A percentile compares a stretch with the other conserved stretches of the same genome.
Conservation (phyloP, 2,113 vertebrate genomes). For the Montifringilla adamsi region DNA sequence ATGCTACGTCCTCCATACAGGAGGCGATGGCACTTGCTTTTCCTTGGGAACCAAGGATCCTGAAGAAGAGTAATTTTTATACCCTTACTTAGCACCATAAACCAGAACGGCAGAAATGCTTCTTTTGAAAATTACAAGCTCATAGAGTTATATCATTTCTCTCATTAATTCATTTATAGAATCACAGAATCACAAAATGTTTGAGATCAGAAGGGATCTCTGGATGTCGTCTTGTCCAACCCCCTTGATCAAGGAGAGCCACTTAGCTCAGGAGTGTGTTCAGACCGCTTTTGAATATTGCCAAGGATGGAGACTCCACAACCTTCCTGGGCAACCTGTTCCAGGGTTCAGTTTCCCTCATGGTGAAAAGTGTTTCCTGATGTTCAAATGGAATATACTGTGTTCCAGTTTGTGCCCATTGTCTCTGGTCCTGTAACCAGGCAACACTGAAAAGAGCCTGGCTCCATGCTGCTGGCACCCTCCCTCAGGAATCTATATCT, state of each 20-base stretch:
- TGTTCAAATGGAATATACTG: background rate
- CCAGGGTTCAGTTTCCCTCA: background rate
- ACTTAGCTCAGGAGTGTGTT: accelerated
- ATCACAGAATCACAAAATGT: background rate
- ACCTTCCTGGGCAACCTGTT: background rate
- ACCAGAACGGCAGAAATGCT: background rate
- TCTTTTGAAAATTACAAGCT: background rate
- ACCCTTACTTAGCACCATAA: background rate
- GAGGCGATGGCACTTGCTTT: background rate
- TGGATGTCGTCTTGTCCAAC: background rate
- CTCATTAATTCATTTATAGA: background rate
- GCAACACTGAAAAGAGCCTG: background rate
- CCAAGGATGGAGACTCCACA: background rate
- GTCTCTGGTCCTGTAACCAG: background rate
- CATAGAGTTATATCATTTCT: background rate
- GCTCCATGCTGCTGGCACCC: background rate
- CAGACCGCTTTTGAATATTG: accelerated
- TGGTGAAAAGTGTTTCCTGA: background rate
- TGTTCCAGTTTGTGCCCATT: background rate
- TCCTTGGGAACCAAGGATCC: background rate
- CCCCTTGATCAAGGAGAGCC: accelerated
- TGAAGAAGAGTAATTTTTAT: background rate
- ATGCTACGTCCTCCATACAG: background rate
- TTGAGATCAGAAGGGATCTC: background rate
- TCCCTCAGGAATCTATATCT: background rate